Conservation (phyloP, 1,140 invertebrate genomes). For the Oscheius sp. region DNA sequence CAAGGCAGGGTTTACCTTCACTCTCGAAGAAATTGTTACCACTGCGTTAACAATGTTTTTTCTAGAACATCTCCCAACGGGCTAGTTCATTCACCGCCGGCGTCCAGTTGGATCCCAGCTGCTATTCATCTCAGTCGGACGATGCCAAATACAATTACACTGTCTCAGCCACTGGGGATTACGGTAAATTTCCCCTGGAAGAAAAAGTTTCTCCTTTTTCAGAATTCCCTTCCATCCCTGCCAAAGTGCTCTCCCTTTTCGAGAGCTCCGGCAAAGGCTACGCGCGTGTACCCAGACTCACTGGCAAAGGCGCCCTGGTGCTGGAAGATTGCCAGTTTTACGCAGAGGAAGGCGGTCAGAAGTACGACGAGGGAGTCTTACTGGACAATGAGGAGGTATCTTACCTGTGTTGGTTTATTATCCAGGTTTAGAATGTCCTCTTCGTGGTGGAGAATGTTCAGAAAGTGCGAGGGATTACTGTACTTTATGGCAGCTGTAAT, state of each 20-base stretch:
- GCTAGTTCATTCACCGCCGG: too few relatives aligned
- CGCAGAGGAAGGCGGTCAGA: conserved; percentile 16
- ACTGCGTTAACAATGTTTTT: too few relatives aligned
- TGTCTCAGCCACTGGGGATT: conserved; percentile 3
- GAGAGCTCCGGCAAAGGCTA: not conserved
- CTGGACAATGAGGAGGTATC: not conserved
- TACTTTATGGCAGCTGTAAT: not conserved
- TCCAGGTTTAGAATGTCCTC: too few relatives aligned
- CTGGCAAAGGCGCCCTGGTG: conserved; percentile 1
- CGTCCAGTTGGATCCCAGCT: too few relatives aligned
- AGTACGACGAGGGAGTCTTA: not conserved
- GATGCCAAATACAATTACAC: conserved; percentile 5
- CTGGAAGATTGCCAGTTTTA: conserved; percentile 22
- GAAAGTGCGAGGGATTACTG: not conserved
- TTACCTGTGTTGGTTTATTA: too few relatives aligned
- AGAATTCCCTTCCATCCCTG: not conserved
- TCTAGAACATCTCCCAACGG: too few relatives aligned
- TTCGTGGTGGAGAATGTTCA: too few relatives aligned
- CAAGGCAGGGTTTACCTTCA: not conserved
- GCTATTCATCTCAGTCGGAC: too few relatives aligned
- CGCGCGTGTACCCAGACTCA: not conserved
- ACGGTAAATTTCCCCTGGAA: too few relatives aligned
- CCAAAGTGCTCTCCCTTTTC: not conserved
- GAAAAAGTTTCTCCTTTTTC: too few relatives aligned
- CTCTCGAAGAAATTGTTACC: too few relatives aligned